Evolutionary conservation across 2,113 vertebrate genomes (phyloP).

Genomic region (Hippocampus guttulatus): DNA sequence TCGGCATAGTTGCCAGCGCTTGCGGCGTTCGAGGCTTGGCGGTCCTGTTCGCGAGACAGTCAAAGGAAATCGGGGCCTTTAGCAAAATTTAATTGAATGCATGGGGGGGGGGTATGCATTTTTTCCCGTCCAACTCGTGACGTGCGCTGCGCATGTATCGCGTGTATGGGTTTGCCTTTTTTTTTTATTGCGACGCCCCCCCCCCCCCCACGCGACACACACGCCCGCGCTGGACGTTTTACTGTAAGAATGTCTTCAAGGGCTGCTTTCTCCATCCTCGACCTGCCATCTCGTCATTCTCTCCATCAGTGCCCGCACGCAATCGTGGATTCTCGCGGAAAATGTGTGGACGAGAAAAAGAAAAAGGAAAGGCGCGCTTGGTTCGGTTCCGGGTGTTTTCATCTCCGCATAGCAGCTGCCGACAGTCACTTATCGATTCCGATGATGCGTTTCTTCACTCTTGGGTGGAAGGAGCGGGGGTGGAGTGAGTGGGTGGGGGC

Average conservation of each 20-base stretch:
- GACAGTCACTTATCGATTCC: constrained; percentile 54
- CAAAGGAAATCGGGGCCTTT: constrained; percentile 13
- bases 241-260: constrained; percentile 38
- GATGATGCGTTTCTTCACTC: constrained; percentile 48
- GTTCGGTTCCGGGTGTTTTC: constrained; percentile 25
- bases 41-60: no score
- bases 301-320: constrained; percentile 17
- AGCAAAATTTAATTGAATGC: constrained; percentile 35
- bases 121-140: constrained; percentile 9
- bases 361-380: constrained; percentile 11
- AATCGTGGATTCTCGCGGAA: constrained; percentile 28
- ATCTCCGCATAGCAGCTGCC: constrained; percentile 36
- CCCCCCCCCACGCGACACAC: background rate
- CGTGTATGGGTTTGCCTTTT: background rate
- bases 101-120: constrained; percentile 6
- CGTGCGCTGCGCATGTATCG: constrained; percentile 6
- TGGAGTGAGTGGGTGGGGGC: background rate
- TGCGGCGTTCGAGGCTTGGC: background rate
- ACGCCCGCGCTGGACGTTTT: constrained; percentile 1
- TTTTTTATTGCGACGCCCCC: background rate
- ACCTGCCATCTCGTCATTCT: constrained; percentile 44
- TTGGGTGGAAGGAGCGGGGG: background rate
- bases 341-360: background rate
- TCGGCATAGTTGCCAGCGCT: background rate
- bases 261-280: constrained; percentile 27